Conservation (phyloP, 1,140 invertebrate species). For the Littorina saxatilis region DNA sequence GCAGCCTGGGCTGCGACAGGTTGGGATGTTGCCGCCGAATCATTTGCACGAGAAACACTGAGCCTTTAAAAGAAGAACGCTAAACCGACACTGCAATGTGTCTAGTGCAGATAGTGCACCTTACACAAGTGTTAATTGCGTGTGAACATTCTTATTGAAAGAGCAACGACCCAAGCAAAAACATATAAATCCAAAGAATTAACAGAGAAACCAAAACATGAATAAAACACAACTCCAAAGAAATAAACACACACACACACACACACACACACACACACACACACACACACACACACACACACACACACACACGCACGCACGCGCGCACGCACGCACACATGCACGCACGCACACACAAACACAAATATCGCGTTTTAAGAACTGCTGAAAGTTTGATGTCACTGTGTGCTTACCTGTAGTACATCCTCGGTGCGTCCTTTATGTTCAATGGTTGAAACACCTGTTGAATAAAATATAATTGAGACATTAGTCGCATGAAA, state of each 20-base stretch:
- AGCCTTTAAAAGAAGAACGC: no score
- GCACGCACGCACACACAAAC: not conserved
- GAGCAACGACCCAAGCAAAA: not conserved
- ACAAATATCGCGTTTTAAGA: not conserved
- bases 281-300: slow-evolving; percentile 17
- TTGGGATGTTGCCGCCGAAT: no score
- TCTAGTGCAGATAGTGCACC: no score
- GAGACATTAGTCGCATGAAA: no score
- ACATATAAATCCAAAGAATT: not conserved
- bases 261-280: slow-evolving; percentile 20
- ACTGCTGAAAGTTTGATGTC: not conserved
- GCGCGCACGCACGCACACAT: not conserved
- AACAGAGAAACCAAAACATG: no score
- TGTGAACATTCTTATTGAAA: no score
- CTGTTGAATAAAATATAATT: no score
- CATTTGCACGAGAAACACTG: no score
- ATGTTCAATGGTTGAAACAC: slow-evolving; percentile 6
- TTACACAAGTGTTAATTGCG: no score
- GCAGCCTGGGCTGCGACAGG: no score
- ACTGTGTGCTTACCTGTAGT: not conserved
- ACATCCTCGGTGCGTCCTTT: not conserved
- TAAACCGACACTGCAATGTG: no score
- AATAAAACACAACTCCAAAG: not conserved
- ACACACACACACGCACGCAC: not conserved
- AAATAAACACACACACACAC: slow-evolving; percentile 10